Evolutionary conservation across 35 echinoderm and acorn worm species (phyloP).

Genomic region (Strongylocentrotus purpuratus): DNA sequence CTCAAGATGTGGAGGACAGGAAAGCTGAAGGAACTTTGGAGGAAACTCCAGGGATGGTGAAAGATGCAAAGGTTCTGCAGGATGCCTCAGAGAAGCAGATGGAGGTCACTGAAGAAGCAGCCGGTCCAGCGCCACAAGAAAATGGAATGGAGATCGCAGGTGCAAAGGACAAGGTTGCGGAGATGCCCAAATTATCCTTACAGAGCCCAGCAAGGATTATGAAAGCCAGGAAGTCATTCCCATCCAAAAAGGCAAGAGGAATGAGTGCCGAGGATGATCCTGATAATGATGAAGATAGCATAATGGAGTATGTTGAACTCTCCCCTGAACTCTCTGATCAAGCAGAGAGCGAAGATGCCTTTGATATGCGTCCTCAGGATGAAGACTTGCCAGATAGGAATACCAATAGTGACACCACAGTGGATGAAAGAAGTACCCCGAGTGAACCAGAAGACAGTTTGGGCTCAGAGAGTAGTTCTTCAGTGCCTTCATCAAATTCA

Average conservation of each 20-base stretch:
- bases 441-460: constrained; percentile 28
- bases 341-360: background rate
- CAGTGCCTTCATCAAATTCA: background rate
- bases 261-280: background rate
- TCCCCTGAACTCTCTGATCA: background rate
- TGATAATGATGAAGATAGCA: constrained; percentile 44
- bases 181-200: background rate
- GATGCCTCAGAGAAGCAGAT: background rate
- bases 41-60: background rate
- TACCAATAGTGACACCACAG: background rate
- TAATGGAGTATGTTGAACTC: constrained; percentile 16
- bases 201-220: constrained; percentile 13
- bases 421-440: background rate
- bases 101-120: background rate
- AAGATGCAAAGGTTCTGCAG: background rate
- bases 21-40: background rate
- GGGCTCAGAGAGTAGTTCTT: constrained; percentile 3
- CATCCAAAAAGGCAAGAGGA: constrained; percentile 13
- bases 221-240: constrained; percentile 45
- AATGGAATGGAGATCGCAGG: background rate
- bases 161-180: background rate
- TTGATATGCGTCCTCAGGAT: background rate
- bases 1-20: background rate
- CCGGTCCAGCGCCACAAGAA: background rate
- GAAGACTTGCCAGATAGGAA: background rate